Evolutionary conservation across 2,797 vertebrate species (phyloP).

Genomic region (Melopsittacus undulatus): DNA sequence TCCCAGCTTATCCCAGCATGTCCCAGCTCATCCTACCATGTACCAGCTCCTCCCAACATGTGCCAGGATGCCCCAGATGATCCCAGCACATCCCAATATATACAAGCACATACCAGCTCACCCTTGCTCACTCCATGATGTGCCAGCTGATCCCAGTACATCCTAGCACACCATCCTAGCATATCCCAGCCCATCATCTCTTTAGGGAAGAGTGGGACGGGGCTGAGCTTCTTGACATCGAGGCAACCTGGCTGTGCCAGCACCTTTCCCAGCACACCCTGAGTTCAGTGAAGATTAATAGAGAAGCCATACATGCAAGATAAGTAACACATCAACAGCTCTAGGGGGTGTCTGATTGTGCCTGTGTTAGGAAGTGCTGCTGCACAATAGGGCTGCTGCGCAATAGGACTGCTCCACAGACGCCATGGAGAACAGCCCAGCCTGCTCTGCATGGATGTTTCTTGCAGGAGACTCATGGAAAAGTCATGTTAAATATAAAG

Average conservation of each 20-base stretch:
- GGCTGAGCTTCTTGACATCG: neutral
- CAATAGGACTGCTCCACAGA: neutral
- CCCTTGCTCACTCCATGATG: neutral
- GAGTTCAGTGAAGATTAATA: rapidly evolving
- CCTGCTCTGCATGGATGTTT: rapidly evolving
- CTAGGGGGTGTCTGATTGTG: no score
- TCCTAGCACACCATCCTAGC: neutral
- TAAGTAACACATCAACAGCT: neutral
- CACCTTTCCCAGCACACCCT: neutral
- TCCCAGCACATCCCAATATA: neutral
- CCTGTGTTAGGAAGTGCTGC: neutral
- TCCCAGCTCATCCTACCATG: neutral
- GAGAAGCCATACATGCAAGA: neutral
- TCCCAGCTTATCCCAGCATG: neutral
- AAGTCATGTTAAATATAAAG: neutral
- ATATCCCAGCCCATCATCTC: neutral
- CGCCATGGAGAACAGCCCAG: rapidly evolving
- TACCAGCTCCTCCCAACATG: neutral
- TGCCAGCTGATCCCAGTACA: neutral
- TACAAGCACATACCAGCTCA: neutral
- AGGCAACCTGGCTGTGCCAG: neutral
- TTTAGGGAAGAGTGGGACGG: neutral
- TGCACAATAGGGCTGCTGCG: neutral
- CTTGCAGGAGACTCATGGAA: neutral
- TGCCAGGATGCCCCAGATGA: neutral